Base-by-base conservation (phyloP, 2,888 invertebrate species). In the Drosophila neotestacea region DNA sequence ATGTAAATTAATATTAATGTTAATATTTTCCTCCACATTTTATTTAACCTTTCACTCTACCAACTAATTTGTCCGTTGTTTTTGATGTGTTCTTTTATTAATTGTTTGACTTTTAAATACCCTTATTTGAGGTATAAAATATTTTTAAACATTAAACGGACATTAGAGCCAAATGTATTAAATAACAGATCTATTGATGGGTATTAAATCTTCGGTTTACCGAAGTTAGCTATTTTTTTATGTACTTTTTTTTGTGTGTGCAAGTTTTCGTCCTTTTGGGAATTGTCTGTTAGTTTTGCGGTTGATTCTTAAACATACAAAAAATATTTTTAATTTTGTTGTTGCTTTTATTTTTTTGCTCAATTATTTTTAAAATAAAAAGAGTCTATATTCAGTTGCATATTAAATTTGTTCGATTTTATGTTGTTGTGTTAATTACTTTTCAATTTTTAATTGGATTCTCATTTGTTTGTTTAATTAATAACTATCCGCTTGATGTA, bases 1-100 rank as follows among this genome's bases (percentile, higher is more conserved):
- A 83, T 83, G 52, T 54, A 69, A 80, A 73, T 76, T 55, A 77
- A 67, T 80, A 59, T 71, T 75, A 79, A 66, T 66, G 50, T 61
- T 78, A 52, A 54, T 58, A 28, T 44, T 61, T 71, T 41, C 62
- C 44, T 10, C n/a, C 16, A 51, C 41, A 58, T 51, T 50, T 48
- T 54, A 3, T 5, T 22, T 42, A 22, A 3, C 34, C 13, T 36
- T 46, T 52, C 11, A 27, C 13, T 42, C 16, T 52, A 42, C 42
- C 47, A 52, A 11, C 36, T 50, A 52, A 36, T 51, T 67, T 60
- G 47, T 39, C 34, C 38, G 27, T 42, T 47, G 13, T 55, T 41
- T 63, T 51, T 56, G 54, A 66, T 61, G 27, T 47, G 22, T 42
- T 41, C 62, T 47, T 42, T 48, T 60, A 34, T 11, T 60, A 48